Evolutionary conservation across 1,140 invertebrate genomes (phyloP).

Genomic region (Bombus picipes): DNA sequence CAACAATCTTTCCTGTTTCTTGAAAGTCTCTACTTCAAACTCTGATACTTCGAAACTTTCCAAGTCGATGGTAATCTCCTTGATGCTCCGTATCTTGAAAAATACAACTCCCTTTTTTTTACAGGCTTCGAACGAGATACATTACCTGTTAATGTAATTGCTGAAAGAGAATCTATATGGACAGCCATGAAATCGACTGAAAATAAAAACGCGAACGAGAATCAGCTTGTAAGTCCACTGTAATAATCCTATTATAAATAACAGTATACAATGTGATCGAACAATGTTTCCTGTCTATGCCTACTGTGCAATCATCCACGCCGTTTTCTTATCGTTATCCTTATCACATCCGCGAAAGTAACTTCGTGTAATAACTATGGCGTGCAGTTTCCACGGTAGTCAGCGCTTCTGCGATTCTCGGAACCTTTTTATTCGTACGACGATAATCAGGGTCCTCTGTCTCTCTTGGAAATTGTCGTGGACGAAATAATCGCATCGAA

Average conservation of each 20-base stretch:
- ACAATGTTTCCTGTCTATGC: background rate
- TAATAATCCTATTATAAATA: slow-evolving; percentile 18
- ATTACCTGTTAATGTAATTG: background rate
- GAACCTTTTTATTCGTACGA: background rate
- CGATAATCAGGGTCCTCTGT: slow-evolving; percentile 5
- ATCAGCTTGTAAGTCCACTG: no score
- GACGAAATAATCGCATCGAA: slow-evolving; percentile 63
- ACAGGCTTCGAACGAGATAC: background rate
- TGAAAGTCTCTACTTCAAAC: background rate
- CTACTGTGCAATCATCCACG: background rate
- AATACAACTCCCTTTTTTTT: background rate
- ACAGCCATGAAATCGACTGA: background rate
- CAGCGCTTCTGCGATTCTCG: background rate
- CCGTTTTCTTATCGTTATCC: background rate
- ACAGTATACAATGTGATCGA: background rate
- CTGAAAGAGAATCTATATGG: background rate
- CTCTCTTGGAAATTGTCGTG: background rate
- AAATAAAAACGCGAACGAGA: background rate
- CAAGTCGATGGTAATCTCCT: background rate
- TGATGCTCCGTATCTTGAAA: background rate
- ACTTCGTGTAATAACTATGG: background rate
- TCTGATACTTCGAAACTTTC: background rate
- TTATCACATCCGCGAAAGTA: slow-evolving; percentile 1
- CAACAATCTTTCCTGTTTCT: background rate
- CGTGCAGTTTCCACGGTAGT: slow-evolving; percentile 2